A percentile compares a stretch with the other conserved stretches of the same genome.
These are phyloP conservation scores for Cladorhizidae sp. DNA, from an alignment of 37 sponge, comb jelly and placozoan species.

Conservation along the genomic window DNA sequence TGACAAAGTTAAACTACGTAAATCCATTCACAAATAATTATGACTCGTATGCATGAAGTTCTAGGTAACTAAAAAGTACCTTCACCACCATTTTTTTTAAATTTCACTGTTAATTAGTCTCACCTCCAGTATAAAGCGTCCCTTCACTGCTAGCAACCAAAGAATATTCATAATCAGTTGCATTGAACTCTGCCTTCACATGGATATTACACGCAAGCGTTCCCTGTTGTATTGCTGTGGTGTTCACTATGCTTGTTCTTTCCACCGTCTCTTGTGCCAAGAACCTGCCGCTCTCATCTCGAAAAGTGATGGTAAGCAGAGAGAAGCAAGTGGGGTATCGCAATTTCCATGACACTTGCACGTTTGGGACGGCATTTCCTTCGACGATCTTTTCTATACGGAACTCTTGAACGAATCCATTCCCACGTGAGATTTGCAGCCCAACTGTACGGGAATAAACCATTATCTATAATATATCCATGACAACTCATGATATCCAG, in stretches of 20 bases:
- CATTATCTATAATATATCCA: too few relatives aligned
- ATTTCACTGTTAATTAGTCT: neutral
- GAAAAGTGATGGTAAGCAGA: neutral
- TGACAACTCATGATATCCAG: too few relatives aligned
- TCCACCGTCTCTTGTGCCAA: neutral
- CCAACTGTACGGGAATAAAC: neutral
- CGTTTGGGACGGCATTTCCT: neutral
- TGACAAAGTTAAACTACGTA: too few relatives aligned
- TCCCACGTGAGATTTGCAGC: neutral
- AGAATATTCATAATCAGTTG: neutral
- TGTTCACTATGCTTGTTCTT: neutral
- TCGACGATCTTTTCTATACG: neutral
- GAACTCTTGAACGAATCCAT: neutral
- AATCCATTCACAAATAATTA: too few relatives aligned
- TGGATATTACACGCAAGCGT: neutral
- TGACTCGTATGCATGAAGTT: too few relatives aligned
- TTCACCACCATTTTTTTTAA: too few relatives aligned
- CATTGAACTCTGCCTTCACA: neutral
- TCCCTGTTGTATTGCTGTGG: neutral
- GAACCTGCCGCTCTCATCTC: neutral
- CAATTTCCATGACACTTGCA: neutral
- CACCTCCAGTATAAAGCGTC: slow-evolving; percentile 1
- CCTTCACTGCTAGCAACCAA: neutral
- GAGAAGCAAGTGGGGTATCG: neutral
- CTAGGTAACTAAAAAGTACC: too few relatives aligned